phyloP scores from a whole-genome alignment of 2,888 invertebrate species.

The Himalopsyche anomala region DNA sequence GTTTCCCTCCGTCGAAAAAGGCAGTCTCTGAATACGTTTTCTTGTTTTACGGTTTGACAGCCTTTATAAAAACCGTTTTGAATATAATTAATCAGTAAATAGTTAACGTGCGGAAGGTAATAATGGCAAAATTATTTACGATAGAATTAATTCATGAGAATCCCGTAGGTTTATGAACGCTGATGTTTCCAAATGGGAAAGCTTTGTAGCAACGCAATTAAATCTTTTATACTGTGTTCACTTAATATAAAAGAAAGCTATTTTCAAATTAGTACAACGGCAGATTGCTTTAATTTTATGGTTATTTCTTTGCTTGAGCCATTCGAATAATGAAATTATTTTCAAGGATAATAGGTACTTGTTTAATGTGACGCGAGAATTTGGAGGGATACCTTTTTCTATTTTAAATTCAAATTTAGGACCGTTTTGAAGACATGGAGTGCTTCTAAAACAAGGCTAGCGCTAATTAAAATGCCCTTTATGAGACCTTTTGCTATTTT shows the following conservation, averaged over 20 bases:
- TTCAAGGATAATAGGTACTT: conserved; percentile 25
- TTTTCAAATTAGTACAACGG: conserved; percentile 34
- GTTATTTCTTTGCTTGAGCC: conserved; percentile 40
- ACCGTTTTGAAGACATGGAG: conserved; percentile 38
- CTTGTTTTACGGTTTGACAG: background rate
- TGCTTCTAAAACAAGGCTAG: conserved; percentile 39
- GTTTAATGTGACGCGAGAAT: conserved; percentile 31
- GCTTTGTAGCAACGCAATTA: conserved; percentile 20
- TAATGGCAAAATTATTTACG: background rate
- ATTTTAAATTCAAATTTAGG: conserved; percentile 39
- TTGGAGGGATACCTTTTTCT: conserved; percentile 46
- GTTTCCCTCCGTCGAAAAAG: too few species aligned
- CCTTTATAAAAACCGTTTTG: background rate
- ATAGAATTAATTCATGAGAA: background rate
- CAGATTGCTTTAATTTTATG: conserved; percentile 36
- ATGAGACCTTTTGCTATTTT: conserved; percentile 36
- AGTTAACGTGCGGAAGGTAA: too few species aligned
- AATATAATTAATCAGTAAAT: background rate
- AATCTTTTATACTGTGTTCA: conserved; percentile 28
- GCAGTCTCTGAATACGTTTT: background rate
- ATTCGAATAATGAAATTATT: conserved; percentile 39
- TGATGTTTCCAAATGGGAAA: conserved; percentile 7
- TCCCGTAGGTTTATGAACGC: background rate
- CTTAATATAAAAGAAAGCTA: conserved; percentile 35
- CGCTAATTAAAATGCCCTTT: conserved; percentile 46